Base-by-base conservation (phyloP, 2,888 invertebrate species). In the Didymodactylos carnosus region DNA sequence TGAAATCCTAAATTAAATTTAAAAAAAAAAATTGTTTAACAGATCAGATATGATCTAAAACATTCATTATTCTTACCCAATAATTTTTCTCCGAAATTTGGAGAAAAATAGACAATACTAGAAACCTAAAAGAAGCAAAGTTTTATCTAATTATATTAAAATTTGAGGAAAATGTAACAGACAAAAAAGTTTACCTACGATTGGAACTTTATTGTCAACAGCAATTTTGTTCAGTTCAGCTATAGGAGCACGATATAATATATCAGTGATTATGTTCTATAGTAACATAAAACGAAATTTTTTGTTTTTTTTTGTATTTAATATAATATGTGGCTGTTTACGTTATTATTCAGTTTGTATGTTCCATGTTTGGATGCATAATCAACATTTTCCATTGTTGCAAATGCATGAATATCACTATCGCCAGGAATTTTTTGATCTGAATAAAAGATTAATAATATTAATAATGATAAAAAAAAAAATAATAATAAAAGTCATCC, bases 41-140 rank as follows among this genome's bases (percentile, higher is more conserved):
- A n/a, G n/a, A n/a, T n/a, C n/a, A n/a, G n/a, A n/a, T n/a, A n/a
- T n/a, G n/a, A n/a, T n/a, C n/a, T n/a, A n/a, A n/a, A n/a, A n/a
- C n/a, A n/a, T n/a, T n/a, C n/a, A n/a, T n/a, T n/a, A n/a, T n/a
- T 39, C 35, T n/a, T 46, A 73, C 49, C 49, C 40, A 69, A 49
- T 40, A 70, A 70, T 73, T 46, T 39, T 75, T 83, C 82, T 5
- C 84, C 81, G 23, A 84, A 80, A 27, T 76, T 76, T 10, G 79
- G 76, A 10, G 82, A 82, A 70, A 86, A 78, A 78, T 82, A 85
- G n/a, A 85, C 80, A 39, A 85, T 79, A 11, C 84, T 84, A 70
- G 80, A 79, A 10, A 84, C 80, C 83, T 83, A 76, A 3, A 77
- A 76, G n/a, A n/a, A n/a, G n/a, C n/a, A n/a, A n/a, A n/a, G n/a